A percentile compares a stretch with the other conserved stretches of the same genome.
phyloP scores from a whole-genome alignment of 1,140 invertebrate species.

The Ctenoplectra terminalis region DNA sequence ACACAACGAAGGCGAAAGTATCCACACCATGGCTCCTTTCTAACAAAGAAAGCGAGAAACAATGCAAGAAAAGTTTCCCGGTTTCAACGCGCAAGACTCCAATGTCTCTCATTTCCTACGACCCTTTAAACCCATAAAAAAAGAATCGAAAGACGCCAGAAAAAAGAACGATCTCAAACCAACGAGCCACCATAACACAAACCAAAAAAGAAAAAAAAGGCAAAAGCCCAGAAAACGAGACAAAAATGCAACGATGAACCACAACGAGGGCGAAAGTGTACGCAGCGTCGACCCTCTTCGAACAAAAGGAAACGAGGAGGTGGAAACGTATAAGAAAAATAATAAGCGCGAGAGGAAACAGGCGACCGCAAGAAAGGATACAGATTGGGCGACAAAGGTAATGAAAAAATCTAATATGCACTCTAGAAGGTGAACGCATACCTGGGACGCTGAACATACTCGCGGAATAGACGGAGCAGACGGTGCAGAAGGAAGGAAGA shows the following conservation, averaged over 20 bases:
- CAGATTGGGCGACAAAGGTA: slow-evolving; percentile 6
- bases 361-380: background rate
- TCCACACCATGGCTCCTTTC: background rate
- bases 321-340: slow-evolving; percentile 24
- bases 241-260: background rate
- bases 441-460: background rate
- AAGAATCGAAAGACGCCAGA: too few species aligned
- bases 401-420: slow-evolving; percentile 33
- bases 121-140: too few species aligned
- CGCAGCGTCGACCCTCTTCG: background rate
- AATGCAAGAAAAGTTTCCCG: too few species aligned
- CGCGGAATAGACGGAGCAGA: background rate
- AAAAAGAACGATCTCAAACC: too few species aligned
- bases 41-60: background rate
- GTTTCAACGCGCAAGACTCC: too few species aligned
- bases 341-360: background rate
- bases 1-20: slow-evolving; percentile 1
- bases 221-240: background rate
- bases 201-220: background rate
- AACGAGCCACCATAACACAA: too few species aligned
- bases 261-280: slow-evolving; percentile 3
- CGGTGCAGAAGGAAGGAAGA: slow-evolving; percentile 25
- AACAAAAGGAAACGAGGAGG: background rate
- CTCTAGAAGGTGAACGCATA: background rate
- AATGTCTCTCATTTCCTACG: too few species aligned